Conservation (phyloP, 2,113 vertebrate species). For the Cervus canadensis region DNA sequence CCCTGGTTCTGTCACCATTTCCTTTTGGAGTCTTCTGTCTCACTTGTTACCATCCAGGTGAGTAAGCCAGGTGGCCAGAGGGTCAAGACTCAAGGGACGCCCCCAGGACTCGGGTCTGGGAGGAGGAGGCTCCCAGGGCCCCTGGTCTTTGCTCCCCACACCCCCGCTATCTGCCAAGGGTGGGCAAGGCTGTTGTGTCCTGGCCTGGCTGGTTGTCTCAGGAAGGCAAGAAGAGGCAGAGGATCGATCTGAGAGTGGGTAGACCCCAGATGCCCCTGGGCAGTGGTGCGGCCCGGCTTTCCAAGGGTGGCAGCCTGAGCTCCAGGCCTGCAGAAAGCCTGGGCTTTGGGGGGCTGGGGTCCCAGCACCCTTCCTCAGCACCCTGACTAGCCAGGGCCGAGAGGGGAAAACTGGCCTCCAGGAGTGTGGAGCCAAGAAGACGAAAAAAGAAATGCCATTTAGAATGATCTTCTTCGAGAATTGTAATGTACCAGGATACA, state of each 20-base stretch:
- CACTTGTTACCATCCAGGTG: background rate
- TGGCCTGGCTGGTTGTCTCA: background rate
- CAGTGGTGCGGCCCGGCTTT: too few species aligned
- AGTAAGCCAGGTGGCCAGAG: background rate
- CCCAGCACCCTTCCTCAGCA: background rate
- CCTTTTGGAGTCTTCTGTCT: background rate
- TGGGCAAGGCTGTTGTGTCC: accelerated
- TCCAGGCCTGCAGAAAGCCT: background rate
- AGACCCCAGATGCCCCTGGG: background rate
- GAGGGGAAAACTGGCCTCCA: accelerated
- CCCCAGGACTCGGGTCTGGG: too few species aligned
- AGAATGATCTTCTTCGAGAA: background rate
- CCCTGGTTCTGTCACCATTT: accelerated
- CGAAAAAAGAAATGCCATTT: background rate
- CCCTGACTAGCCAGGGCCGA: background rate
- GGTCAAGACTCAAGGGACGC: background rate
- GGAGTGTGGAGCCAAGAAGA: background rate
- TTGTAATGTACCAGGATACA: background rate
- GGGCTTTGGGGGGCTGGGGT: background rate
- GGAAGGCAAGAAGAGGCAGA: background rate
- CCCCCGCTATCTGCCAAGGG: too few species aligned
- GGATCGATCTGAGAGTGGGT: accelerated
- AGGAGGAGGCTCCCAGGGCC: accelerated
- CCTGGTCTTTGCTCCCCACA: background rate
- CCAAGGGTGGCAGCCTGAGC: background rate